These are phyloP conservation scores for Eulimnadia texana DNA, from an alignment of 1,140 invertebrate genomes.

Conservation along the genomic window DNA sequence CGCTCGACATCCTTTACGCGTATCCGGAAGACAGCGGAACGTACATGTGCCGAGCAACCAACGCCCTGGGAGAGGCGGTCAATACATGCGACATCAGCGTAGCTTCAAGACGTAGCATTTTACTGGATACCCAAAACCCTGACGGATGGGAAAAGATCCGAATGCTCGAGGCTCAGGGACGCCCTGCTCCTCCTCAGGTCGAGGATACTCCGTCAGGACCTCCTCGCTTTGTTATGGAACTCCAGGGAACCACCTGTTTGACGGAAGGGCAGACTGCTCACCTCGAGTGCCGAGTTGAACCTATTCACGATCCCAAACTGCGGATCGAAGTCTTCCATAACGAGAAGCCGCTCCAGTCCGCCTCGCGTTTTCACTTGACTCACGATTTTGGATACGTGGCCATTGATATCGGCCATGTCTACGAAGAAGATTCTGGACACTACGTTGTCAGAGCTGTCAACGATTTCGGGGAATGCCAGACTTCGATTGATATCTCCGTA, in stretches of 20 bases:
- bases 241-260: constrained; percentile 62
- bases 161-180: constrained; percentile 67
- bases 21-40: constrained; percentile 87
- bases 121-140: constrained; percentile 81
- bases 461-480: constrained; percentile 67
- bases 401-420: constrained; percentile 73
- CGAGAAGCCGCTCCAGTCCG: constrained; percentile 69
- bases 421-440: constrained; percentile 85
- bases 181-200: constrained; percentile 56
- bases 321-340: constrained; percentile 84
- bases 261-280: constrained; percentile 74
- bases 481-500: constrained; percentile 50
- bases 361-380: constrained; percentile 77
- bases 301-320: constrained; percentile 76
- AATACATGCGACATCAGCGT: constrained; percentile 75
- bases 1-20: constrained; percentile 81
- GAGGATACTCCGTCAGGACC: constrained; percentile 59
- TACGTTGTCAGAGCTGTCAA: constrained; percentile 83
- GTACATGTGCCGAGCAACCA: constrained; percentile 88
- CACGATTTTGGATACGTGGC: constrained; percentile 92
- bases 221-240: constrained; percentile 65
- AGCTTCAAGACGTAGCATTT: constrained; percentile 55
- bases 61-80: constrained; percentile 76
- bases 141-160: constrained; percentile 83
- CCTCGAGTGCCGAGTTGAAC: constrained; percentile 81